These are phyloP conservation scores for Euproctis similis DNA, from an alignment of 2,888 invertebrate genomes.

Conservation along the genomic window DNA sequence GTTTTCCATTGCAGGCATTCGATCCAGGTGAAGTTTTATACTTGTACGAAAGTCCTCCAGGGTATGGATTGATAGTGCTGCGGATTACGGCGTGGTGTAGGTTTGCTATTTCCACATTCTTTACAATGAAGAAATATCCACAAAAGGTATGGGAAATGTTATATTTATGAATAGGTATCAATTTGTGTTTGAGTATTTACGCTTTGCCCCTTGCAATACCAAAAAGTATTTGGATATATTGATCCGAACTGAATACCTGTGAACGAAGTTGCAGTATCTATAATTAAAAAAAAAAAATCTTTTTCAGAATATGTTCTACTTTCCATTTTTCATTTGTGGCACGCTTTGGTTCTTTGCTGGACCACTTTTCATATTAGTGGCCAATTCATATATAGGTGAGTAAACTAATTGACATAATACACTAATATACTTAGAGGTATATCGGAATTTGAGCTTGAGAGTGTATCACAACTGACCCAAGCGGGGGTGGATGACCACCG, in stretches of 20 bases:
- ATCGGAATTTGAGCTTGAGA: too few species aligned
- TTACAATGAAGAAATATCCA: conserved; percentile 88
- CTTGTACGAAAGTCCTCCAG: conserved; percentile 92
- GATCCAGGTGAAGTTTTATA: conserved; percentile 94
- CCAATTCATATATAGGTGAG: conserved; percentile 83
- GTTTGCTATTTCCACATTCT: conserved; percentile 80
- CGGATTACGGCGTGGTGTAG: conserved; percentile 88
- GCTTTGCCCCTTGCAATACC: too few species aligned
- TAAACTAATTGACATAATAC: too few species aligned
- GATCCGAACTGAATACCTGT: too few species aligned
- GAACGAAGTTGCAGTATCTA: too few species aligned
- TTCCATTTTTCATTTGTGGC: conserved; percentile 87
- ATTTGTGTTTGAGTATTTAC: too few species aligned
- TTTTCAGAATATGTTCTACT: conserved; percentile 83
- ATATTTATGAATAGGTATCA: too few species aligned
- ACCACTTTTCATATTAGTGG: conserved; percentile 84
- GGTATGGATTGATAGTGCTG: conserved; percentile 86
- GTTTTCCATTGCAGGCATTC: conserved; percentile 78
- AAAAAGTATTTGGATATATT: too few species aligned
- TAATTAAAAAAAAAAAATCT: too few species aligned
- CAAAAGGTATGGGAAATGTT: conserved; percentile 86
- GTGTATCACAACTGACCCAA: too few species aligned
- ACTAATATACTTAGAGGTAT: too few species aligned
- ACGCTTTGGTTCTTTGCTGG: conserved; percentile 92
- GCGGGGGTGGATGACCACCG: too few species aligned